Conservation (phyloP, 2,797 vertebrate genomes). For the Danio albolineatus region DNA sequence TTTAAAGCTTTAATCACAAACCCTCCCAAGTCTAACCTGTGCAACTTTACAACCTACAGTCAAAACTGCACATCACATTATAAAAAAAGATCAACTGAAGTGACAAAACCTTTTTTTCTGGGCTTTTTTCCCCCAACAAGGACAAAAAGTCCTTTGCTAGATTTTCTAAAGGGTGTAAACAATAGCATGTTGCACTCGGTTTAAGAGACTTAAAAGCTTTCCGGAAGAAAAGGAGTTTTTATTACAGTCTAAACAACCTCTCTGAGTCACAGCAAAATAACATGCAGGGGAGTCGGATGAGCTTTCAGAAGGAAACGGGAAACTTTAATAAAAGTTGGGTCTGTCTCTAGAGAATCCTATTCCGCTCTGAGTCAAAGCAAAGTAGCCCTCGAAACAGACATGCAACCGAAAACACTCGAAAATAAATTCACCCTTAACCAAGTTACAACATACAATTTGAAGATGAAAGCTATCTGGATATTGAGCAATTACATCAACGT, state of each 20-base stretch:
- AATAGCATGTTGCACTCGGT: neutral
- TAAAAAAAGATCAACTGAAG: neutral
- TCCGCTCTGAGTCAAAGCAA: slow-evolving; percentile 72
- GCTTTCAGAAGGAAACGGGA: neutral
- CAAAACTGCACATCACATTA: neutral
- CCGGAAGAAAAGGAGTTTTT: neutral
- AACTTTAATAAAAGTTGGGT: slow-evolving; percentile 73
- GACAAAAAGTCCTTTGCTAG: neutral
- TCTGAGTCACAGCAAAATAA: slow-evolving; percentile 4
- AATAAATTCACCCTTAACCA: slow-evolving; percentile 70
- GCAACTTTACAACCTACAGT: neutral
- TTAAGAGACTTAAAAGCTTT: slow-evolving; percentile 12
- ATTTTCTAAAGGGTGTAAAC: slow-evolving; percentile 11
- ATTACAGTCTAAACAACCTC: slow-evolving; percentile 11
- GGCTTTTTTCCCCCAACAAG: neutral
- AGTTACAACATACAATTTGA: slow-evolving; percentile 73
- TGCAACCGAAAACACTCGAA: slow-evolving; percentile 66
- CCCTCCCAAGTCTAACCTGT: neutral
- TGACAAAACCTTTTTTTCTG: neutral
- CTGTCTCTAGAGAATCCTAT: slow-evolving; percentile 75
- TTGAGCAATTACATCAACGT: slow-evolving; percentile 69
- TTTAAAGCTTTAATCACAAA: neutral
- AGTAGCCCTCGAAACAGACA: slow-evolving; percentile 62
- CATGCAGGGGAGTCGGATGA: neutral
- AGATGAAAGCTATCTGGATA: slow-evolving; percentile 64